These are phyloP conservation scores for Chelonus formosanus DNA, from an alignment of 2,888 invertebrate species.

Conservation along the genomic window DNA sequence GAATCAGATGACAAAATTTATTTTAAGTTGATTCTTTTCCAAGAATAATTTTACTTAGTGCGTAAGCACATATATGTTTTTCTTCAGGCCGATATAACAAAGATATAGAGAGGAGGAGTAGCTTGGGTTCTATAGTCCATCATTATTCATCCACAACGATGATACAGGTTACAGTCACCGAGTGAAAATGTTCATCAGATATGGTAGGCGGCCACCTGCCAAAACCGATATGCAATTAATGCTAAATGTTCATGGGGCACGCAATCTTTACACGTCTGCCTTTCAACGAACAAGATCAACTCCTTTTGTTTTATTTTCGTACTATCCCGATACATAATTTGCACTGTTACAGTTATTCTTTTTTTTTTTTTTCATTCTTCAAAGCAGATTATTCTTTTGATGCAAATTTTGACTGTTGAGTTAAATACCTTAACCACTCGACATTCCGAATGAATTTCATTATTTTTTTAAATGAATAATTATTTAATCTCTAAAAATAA, in stretches of 20 bases:
- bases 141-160: conserved; percentile 54
- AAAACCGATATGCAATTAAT: conserved; percentile 60
- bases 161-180: conserved; percentile 51
- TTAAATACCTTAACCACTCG: too few relatives aligned
- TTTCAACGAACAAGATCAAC: conserved; percentile 34
- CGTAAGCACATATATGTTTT: not conserved
- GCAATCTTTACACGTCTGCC: conserved; percentile 49
- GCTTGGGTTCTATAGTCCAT: conserved; percentile 40
- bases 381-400: too few relatives aligned
- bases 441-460: too few relatives aligned
- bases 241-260: conserved; percentile 56
- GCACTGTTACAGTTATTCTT: conserved; percentile 12
- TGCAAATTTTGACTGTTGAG: too few relatives aligned
- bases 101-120: conserved; percentile 27
- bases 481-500: too few relatives aligned
- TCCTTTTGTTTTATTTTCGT: not conserved
- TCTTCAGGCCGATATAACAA: conserved; percentile 18
- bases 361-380: not conserved
- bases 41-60: not conserved
- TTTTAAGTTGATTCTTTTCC: not conserved
- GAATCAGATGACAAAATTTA: not conserved
- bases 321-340: not conserved
- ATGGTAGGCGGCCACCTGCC: conserved; percentile 56
- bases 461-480: too few relatives aligned
- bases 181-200: conserved; percentile 55